Base-by-base conservation (phyloP, 2,888 invertebrate species). In the Leptinotarsa tumamoca region DNA sequence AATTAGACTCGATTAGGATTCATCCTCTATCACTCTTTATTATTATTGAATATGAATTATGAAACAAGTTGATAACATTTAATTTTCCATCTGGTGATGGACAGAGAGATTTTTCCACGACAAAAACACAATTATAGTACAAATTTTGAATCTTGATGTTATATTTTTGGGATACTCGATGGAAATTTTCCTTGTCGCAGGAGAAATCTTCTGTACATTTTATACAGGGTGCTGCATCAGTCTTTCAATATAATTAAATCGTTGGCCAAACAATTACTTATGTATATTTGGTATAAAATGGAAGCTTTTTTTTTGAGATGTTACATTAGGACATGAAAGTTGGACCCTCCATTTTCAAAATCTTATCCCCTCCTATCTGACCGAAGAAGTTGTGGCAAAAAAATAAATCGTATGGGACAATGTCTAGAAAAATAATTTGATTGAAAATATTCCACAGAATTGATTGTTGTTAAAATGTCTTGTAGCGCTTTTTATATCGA, bases 151-250 rank as follows among this genome's bases (percentile, higher is more conserved):
- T 61, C 63, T 63, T 33, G n/a, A 23, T 58, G 15, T 63, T 63
- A 63, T 63, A 63, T 63, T 63, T 33, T 43, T 63, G 33, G 43
- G 33, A 43, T 63, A 63, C 17, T 43, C 33, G 17, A 17, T 43
- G 63, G n/a, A 43, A 63, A n/a, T 63, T 17, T n/a, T 21, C 13
- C 18, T 58, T 7, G 61, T 23, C 23, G 15, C 7, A 15, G 63
- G 63, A 63, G 43, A 63, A 63, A 63, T 63, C 43, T 5, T 63
- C 63, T 63, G 63, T n/a, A 33, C 63, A 63, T 63, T 63, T 43
- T 33, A 63, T 63, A 63, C 63, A 63, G 63, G 63, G 63, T n/a
- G 63, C 33, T 63, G 23, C 58, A 58, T 58, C 58, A 14, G 23
- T 58, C 15, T 58, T 58, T 14, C 14, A 15, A 58, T 23, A 58